Percentiles rank a stretch among this genome's conserved stretches.
phyloP scores from a whole-genome alignment of 2,797 vertebrate genomes.

The Argyrosomus regius region DNA sequence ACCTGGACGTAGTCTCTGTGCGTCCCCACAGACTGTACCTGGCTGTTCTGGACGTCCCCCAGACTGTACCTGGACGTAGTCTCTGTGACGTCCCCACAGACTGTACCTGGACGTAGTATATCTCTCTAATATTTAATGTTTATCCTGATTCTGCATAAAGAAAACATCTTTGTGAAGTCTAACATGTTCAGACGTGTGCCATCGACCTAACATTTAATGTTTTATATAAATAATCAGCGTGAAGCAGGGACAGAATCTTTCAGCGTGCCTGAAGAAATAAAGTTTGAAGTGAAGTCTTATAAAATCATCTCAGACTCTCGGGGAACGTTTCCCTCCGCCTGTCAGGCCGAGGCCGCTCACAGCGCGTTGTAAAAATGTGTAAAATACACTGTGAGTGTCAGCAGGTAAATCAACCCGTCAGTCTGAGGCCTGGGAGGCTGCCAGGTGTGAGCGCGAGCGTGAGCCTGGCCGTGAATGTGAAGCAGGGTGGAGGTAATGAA shows the following conservation, averaged over 20 bases:
- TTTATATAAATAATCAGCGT: background rate
- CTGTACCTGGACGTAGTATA: too few relatives aligned
- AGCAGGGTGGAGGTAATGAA: conserved; percentile 25
- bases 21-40: too few relatives aligned
- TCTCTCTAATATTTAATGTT: too few relatives aligned
- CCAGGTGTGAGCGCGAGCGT: background rate
- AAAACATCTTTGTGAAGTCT: too few relatives aligned
- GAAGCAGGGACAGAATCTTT: background rate
- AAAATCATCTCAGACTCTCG: background rate
- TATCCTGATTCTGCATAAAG: too few relatives aligned
- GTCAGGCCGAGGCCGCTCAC: background rate
- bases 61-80: too few relatives aligned
- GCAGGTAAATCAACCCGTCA: conserved; percentile 39
- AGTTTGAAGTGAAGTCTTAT: background rate
- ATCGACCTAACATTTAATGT: background rate
- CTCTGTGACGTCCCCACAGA: too few relatives aligned
- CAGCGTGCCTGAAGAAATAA: background rate
- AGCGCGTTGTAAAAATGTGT: background rate
- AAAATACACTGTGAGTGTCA: conserved; percentile 13
- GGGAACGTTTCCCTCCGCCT: background rate
- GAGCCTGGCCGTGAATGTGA: conserved; percentile 29
- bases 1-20: too few relatives aligned
- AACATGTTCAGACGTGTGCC: background rate
- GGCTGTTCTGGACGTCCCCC: too few relatives aligned
- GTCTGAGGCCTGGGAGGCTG: conserved; percentile 17